A percentile compares a stretch with the other conserved stretches of the same genome.
phyloP scores from a whole-genome alignment of 2,888 invertebrate genomes.

The Nudaria mundana region DNA sequence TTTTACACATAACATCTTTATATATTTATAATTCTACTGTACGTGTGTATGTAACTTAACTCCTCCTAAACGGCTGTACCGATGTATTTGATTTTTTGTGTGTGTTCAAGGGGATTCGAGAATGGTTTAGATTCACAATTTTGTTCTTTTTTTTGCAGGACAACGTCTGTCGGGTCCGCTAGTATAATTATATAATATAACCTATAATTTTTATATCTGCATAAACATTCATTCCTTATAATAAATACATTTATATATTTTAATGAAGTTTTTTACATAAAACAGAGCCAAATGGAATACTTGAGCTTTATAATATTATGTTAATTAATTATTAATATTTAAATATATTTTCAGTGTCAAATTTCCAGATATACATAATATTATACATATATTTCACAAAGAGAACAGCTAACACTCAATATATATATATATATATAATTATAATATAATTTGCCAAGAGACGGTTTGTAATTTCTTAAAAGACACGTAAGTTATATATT shows the following conservation, averaged over 20 bases:
- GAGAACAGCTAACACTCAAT: slow-evolving; percentile 23
- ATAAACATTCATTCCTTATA: too few species aligned
- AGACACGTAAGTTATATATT: slow-evolving; percentile 6
- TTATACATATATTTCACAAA: slow-evolving; percentile 7
- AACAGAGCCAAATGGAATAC: slow-evolving; percentile 6
- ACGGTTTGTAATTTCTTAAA: slow-evolving; percentile 21
- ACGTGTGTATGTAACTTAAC: too few species aligned
- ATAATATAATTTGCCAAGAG: slow-evolving; percentile 9
- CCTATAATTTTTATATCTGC: too few species aligned
- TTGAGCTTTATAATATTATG: slow-evolving; percentile 20
- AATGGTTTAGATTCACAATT: too few species aligned
- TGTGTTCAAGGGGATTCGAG: too few species aligned
- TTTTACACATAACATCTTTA: too few species aligned
- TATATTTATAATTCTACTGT: too few species aligned
- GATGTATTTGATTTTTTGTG: too few species aligned
- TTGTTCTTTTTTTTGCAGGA: too few species aligned
- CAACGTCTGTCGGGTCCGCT: too few species aligned
- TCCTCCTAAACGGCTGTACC: too few species aligned
- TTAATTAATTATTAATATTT: background rate
- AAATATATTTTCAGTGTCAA: slow-evolving; percentile 71
- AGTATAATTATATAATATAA: too few species aligned
- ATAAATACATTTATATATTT: background rate
- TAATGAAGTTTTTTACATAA: background rate
- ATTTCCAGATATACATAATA: slow-evolving; percentile 12
- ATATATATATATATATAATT: slow-evolving; percentile 17